phyloP scores from a whole-genome alignment of 1,140 invertebrate genomes.

The Pteromalus puparum region DNA sequence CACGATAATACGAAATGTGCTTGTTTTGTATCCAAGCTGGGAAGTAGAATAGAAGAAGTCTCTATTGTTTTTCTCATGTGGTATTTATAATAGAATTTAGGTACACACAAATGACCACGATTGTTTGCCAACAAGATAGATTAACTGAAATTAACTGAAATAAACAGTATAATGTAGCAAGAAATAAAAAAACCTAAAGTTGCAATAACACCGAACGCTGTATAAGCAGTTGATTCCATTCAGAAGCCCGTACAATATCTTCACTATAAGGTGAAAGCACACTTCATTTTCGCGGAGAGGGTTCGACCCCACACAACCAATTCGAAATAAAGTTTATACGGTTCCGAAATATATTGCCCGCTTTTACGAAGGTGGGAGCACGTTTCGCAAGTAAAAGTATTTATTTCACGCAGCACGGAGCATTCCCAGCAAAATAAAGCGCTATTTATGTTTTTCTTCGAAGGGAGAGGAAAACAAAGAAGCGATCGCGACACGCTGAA shows the following conservation, averaged over 20 bases:
- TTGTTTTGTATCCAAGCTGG: background rate
- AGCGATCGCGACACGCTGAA: background rate
- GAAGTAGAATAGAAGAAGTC: no score
- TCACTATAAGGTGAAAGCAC: slow-evolving; percentile 31
- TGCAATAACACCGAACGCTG: background rate
- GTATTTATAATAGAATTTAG: no score
- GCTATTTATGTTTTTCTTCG: slow-evolving; percentile 38
- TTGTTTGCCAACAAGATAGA: no score
- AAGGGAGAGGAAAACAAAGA: background rate
- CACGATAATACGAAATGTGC: background rate
- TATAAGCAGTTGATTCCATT: slow-evolving; percentile 24
- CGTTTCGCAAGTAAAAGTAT: slow-evolving; percentile 42
- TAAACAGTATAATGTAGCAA: background rate
- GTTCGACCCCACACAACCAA: background rate
- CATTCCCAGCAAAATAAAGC: slow-evolving; percentile 38
- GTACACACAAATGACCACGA: no score
- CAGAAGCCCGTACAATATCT: slow-evolving; percentile 26
- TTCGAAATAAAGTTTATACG: slow-evolving; percentile 49
- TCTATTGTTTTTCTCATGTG: no score
- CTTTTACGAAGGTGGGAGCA: slow-evolving; percentile 36
- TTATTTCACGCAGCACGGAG: slow-evolving; percentile 38
- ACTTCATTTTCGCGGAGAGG: slow-evolving; percentile 42
- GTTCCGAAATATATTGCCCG: slow-evolving; percentile 31
- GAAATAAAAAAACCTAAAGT: background rate
- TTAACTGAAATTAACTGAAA: no score